Evolutionary conservation across 2,797 vertebrate species (phyloP).

Genomic region (Serranus cabrilla): DNA sequence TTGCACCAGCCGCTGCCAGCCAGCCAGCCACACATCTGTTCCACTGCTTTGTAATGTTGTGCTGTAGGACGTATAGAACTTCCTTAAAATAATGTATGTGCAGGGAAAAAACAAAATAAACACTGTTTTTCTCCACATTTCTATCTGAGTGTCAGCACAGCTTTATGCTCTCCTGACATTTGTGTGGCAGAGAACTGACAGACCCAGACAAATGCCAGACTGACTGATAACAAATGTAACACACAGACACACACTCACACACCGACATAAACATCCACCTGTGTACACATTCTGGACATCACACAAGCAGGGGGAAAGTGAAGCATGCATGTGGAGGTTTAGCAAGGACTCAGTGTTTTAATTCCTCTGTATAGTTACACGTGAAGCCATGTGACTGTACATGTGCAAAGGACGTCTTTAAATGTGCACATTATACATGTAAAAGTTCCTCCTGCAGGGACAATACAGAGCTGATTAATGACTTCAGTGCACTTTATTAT

Average conservation of each 20-base stretch:
- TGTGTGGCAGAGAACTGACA: slow-evolving; percentile 24
- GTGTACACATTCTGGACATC: not conserved
- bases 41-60: not conserved
- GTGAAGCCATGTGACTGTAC: not conserved
- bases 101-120: not conserved
- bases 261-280: not conserved
- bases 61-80: too few relatives aligned
- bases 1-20: not conserved
- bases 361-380: not conserved
- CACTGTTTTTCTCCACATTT: slow-evolving; percentile 14
- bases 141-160: not conserved
- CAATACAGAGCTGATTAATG: slow-evolving; percentile 52
- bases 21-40: not conserved
- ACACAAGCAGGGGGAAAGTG: slow-evolving; percentile 1
- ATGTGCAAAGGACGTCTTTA: not conserved
- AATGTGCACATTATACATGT: slow-evolving; percentile 14
- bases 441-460: slow-evolving; percentile 35
- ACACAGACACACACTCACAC: slow-evolving; percentile 5
- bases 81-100: not conserved
- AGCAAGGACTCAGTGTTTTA: not conserved
- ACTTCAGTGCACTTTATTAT: slow-evolving; percentile 63
- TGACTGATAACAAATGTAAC: slow-evolving; percentile 11
- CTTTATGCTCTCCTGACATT: slow-evolving; percentile 22
- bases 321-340: not conserved
- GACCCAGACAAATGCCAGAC: slow-evolving; percentile 23